A percentile compares a stretch with the other conserved stretches of the same genome.
These are phyloP conservation scores for Microcebus ravelobensis DNA, from an alignment of 2,113 vertebrate species.

Conservation along the genomic window DNA sequence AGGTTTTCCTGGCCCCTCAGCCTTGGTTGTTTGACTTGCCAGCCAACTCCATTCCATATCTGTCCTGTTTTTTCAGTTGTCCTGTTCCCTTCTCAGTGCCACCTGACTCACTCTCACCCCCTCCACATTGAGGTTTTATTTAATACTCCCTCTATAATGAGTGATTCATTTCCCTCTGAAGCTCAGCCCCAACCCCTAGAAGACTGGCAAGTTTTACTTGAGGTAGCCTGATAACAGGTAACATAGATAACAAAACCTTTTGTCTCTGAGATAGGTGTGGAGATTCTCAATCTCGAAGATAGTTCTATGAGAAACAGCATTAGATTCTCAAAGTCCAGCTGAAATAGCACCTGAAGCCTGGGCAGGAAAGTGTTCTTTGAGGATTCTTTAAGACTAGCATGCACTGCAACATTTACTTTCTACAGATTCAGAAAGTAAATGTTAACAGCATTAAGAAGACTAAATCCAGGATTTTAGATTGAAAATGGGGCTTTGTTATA, in stretches of 20 bases:
- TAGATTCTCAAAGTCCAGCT: not conserved
- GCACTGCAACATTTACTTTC: not conserved
- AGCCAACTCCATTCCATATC: not conserved
- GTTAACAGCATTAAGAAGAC: not conserved
- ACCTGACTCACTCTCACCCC: not conserved
- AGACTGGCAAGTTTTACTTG: not conserved
- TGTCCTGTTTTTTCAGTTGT: not conserved
- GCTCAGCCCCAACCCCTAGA: not conserved
- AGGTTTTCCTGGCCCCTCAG: not conserved
- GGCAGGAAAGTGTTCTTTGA: not conserved
- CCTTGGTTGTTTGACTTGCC: not conserved
- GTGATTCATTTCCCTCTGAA: not conserved
- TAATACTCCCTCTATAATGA: not conserved
- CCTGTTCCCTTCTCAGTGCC: not conserved
- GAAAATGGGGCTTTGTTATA: not conserved
- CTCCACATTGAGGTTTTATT: not conserved
- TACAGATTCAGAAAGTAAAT: not conserved
- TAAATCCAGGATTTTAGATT: not conserved
- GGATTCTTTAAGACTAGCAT: not conserved
- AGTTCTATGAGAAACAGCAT: not conserved
- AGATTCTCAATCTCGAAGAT: not conserved
- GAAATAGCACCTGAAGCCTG: not conserved
- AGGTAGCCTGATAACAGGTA: not conserved
- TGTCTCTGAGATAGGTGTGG: not conserved
- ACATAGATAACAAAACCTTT: not conserved